phyloP scores from a whole-genome alignment of 2,113 vertebrate genomes.

The Eptatretus burgeri region DNA sequence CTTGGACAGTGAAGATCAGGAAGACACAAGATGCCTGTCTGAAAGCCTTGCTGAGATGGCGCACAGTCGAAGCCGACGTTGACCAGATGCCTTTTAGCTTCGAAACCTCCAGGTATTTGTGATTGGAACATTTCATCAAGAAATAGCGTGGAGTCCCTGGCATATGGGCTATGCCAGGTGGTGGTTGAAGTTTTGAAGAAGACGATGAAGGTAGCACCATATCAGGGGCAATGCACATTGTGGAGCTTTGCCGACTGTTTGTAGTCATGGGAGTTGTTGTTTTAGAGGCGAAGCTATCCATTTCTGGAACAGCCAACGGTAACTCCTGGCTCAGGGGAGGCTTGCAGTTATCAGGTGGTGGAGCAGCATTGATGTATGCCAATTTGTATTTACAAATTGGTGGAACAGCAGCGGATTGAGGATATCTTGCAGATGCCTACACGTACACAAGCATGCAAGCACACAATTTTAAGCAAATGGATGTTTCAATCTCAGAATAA shows the following conservation, averaged over 20 bases:
- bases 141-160: conserved; percentile 32
- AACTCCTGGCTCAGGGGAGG: neutral
- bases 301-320: neutral
- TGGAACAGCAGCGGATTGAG: no score
- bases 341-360: no score
- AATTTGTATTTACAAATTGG: no score
- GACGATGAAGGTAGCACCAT: conserved; percentile 8
- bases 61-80: conserved; percentile 40
- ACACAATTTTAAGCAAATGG: no score
- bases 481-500: no score
- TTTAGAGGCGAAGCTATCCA: no score
- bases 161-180: conserved; percentile 18
- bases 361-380: no score
- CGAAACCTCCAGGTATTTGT: conserved; percentile 50
- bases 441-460: no score
- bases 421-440: no score
- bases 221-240: no score
- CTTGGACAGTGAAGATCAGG: conserved; percentile 68
- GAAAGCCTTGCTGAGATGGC: conserved; percentile 43
- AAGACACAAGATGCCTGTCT: conserved; percentile 27
- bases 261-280: no score
- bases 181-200: conserved; percentile 19
- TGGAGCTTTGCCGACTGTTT: no score
- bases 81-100: conserved; percentile 68
- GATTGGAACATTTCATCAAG: conserved; percentile 62